Evolutionary conservation across 2,113 vertebrate genomes (phyloP).

Genomic region (Rhea americana): DNA sequence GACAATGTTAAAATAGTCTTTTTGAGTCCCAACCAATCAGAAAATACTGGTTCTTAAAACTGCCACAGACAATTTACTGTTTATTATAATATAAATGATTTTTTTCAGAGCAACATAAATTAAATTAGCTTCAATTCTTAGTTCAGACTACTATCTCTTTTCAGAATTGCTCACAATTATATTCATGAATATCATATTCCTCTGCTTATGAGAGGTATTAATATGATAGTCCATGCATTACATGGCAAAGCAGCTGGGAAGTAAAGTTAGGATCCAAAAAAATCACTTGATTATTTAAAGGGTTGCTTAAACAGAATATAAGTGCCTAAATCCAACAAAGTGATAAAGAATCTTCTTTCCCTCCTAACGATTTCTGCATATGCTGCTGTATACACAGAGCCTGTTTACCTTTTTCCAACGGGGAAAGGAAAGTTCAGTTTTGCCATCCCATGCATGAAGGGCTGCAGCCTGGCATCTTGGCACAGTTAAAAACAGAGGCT

Average conservation of each 20-base stretch:
- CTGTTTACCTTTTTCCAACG: not conserved
- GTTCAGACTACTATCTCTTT: not conserved
- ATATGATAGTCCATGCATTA: not conserved
- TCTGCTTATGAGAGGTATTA: not conserved
- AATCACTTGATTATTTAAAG: not conserved
- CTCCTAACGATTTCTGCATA: not conserved
- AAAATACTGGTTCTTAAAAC: not conserved
- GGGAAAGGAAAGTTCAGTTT: not conserved
- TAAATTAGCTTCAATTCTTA: not conserved
- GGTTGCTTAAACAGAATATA: not conserved
- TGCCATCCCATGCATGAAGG: not conserved
- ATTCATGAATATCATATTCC: not conserved
- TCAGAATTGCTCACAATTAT: not conserved
- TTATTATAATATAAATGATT: not conserved
- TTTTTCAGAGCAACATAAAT: not conserved
- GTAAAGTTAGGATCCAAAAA: not conserved
- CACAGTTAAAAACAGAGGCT: not conserved
- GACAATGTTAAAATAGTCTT: not conserved
- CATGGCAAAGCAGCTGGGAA: rapidly evolving
- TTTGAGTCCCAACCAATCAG: not conserved
- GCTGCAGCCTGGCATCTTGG: not conserved
- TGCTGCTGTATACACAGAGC: not conserved
- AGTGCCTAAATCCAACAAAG: not conserved
- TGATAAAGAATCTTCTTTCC: not conserved
- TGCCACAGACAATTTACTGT: not conserved